Evolutionary conservation across 1,140 invertebrate species (phyloP).

Genomic region (Macrobrachium nipponense): DNA sequence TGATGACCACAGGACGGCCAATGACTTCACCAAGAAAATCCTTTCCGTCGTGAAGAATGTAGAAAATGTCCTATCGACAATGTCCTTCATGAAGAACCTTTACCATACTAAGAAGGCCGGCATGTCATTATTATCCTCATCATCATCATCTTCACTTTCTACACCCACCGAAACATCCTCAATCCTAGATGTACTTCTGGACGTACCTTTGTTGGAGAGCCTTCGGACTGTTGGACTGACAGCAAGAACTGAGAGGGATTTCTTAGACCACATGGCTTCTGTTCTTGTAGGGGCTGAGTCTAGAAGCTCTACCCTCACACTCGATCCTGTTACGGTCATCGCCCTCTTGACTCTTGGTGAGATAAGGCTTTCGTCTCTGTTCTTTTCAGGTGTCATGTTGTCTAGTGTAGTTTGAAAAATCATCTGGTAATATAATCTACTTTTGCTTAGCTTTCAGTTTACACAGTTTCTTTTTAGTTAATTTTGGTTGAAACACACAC

Average conservation of each 20-base stretch:
- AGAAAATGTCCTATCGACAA: slow-evolving; percentile 18
- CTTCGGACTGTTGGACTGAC: slow-evolving; percentile 29
- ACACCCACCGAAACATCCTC: not conserved
- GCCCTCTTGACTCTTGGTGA: slow-evolving; percentile 57
- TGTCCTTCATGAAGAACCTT: slow-evolving; percentile 26
- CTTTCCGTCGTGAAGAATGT: slow-evolving; percentile 31
- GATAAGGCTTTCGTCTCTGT: not conserved
- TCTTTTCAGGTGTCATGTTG: too few relatives aligned
- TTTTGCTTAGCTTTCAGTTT: too few relatives aligned
- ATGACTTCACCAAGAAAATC: slow-evolving; percentile 30
- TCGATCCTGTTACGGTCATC: slow-evolving; percentile 59
- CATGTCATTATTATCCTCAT: not conserved
- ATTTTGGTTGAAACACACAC: too few relatives aligned
- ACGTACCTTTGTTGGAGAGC: slow-evolving; percentile 18
- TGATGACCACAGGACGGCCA: not conserved
- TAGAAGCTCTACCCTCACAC: slow-evolving; percentile 41
- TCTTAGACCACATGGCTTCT: slow-evolving; percentile 42
- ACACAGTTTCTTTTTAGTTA: too few relatives aligned
- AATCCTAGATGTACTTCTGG: slow-evolving; percentile 28
- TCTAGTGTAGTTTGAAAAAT: too few relatives aligned
- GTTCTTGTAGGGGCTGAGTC: slow-evolving; percentile 35
- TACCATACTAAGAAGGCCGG: not conserved
- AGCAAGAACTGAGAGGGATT: slow-evolving; percentile 35
- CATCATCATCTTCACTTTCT: not conserved
- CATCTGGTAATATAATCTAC: too few relatives aligned